These are phyloP conservation scores for Dasypolia templi DNA, from an alignment of 2,888 invertebrate species.

Conservation along the genomic window DNA sequence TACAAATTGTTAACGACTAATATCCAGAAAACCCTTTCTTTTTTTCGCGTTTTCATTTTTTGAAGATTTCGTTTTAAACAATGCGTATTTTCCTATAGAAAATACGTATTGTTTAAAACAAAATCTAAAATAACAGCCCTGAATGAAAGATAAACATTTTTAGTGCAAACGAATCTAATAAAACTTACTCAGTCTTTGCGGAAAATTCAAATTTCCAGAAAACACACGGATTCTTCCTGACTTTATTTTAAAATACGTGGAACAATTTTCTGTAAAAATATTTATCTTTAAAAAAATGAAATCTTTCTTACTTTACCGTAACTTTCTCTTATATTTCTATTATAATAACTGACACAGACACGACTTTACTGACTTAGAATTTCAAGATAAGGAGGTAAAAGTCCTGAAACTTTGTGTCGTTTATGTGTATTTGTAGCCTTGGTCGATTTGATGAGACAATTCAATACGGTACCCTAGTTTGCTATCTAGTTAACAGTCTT, in stretches of 20 bases:
- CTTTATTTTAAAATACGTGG: slow-evolving; percentile 18
- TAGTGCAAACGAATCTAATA: slow-evolving; percentile 13
- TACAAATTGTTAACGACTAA: too few species aligned
- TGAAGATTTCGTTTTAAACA: too few species aligned
- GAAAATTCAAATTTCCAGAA: slow-evolving; percentile 42
- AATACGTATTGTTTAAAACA: neutral
- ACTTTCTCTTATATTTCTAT: neutral
- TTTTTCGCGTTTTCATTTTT: too few species aligned
- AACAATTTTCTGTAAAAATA: slow-evolving; percentile 36
- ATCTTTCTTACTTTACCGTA: slow-evolving; percentile 19
- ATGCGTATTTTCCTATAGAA: too few species aligned
- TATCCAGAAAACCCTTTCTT: neutral
- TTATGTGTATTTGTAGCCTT: neutral
- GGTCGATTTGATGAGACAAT: neutral
- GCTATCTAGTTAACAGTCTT: too few species aligned
- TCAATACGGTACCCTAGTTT: neutral
- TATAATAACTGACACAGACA: neutral
- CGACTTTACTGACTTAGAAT: neutral
- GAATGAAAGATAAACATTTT: slow-evolving; percentile 38
- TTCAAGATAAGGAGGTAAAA: neutral
- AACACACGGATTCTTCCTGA: slow-evolving; percentile 21
- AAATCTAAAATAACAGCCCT: neutral
- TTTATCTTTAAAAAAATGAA: slow-evolving; percentile 33
- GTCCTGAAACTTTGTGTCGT: neutral
- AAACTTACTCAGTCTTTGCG: slow-evolving; percentile 23